Evolutionary conservation across 2,113 vertebrate species (phyloP).

Genomic region (Stercorarius parasiticus): DNA sequence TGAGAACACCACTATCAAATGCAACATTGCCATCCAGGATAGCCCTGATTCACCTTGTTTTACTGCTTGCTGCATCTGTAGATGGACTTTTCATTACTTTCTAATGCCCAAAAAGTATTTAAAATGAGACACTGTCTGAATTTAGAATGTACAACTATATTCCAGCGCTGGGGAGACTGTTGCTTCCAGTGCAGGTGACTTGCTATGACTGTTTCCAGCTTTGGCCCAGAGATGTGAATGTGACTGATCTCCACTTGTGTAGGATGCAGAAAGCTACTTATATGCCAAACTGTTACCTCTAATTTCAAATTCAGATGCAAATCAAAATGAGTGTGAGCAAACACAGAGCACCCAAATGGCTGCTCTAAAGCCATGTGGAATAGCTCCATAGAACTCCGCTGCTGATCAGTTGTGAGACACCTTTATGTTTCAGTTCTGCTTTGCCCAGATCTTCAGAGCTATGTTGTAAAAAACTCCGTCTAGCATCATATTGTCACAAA

Average conservation of each 20-base stretch:
- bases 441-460: not conserved
- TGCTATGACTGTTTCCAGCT: not conserved
- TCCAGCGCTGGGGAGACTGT: not conserved
- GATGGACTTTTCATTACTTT: not conserved
- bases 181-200: not conserved
- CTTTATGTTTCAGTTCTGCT: not conserved
- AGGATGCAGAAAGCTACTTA: not conserved
- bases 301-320: not conserved
- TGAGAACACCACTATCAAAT: not conserved
- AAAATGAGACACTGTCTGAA: not conserved
- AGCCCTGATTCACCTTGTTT: not conserved
- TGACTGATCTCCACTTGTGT: not conserved
- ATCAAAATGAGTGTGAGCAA: not conserved
- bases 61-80: not conserved
- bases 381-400: not conserved
- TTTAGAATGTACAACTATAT: not conserved
- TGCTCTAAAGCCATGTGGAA: not conserved
- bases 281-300: not conserved
- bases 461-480: not conserved
- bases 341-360: not conserved
- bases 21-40: not conserved
- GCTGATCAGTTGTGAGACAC: not conserved
- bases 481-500: not conserved
- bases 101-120: not conserved
- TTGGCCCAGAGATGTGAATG: not conserved